Evolutionary conservation across 2,797 vertebrate species (phyloP).

Genomic region (Melanotaenia pygmaea): DNA sequence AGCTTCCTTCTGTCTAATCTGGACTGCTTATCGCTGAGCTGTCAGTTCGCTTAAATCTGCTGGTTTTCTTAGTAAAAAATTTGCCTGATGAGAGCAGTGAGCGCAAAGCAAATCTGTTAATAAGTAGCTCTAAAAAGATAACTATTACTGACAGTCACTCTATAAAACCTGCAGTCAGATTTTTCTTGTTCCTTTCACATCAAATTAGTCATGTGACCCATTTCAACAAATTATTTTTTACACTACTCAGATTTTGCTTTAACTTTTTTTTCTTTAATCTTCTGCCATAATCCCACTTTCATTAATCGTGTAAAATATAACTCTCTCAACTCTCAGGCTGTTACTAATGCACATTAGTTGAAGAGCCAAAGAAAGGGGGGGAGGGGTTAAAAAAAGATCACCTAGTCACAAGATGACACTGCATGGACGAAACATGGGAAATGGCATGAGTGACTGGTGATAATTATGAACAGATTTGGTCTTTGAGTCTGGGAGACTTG

Average conservation of each 20-base stretch:
- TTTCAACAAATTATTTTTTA: neutral
- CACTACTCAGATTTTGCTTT: neutral
- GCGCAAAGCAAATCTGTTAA: too few species aligned
- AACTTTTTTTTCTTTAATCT: neutral
- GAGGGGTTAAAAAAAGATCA: constrained; percentile 22
- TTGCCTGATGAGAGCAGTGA: too few species aligned
- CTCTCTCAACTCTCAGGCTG: neutral
- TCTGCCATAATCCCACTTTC: neutral
- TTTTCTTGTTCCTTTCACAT: neutral
- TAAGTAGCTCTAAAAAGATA: too few species aligned
- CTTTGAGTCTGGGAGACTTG: neutral
- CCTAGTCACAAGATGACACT: constrained; percentile 29
- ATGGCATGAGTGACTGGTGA: constrained; percentile 8
- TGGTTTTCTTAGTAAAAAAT: too few species aligned
- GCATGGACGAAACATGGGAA: constrained; percentile 30
- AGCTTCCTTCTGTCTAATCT: too few species aligned
- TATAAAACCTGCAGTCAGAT: neutral
- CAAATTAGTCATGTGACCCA: neutral
- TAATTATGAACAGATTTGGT: constrained; percentile 10
- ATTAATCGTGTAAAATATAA: neutral
- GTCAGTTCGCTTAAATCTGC: too few species aligned
- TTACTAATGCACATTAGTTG: neutral
- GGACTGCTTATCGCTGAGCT: too few species aligned
- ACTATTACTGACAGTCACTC: neutral
- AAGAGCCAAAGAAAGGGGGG: neutral